Base-by-base conservation (phyloP, 2,888 invertebrate species). In the Nezara viridula region DNA sequence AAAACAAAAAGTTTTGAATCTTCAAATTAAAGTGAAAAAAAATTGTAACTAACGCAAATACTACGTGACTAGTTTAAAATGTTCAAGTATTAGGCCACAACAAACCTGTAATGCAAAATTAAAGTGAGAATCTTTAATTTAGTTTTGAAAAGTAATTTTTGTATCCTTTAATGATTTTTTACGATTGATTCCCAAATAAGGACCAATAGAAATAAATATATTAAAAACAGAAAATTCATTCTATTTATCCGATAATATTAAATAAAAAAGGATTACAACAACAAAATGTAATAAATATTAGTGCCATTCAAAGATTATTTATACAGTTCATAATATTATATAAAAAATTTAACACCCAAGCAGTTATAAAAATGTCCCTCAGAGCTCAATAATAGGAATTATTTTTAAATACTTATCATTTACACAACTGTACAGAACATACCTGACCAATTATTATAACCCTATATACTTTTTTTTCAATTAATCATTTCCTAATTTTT, bases 301-400 rank as follows among this genome's bases (percentile, higher is more conserved):
- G 81, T 44, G 81, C 81, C 81, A 37, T 81, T 81, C 44, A 81
- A 81, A n/a, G 32, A 37, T 44, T 81, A 44, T 44, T 81, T 44
- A 81, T 81, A 81, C 81, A 81, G 44, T 81, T 32, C 44, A 81
- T 81, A n/a, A 81, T 81, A 44, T 24, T n/a, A 44, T 81, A 81
- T 81, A 73, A 73, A 73, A 73, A 73, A 73, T 73, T 73, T 73
- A 73, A 73, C 37, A 73, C 37, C 66, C 16, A 73, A 73, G 66
- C 66, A 73, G 66, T 37, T 73, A 73, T 73, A 44, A 44, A 81
- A 81, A 81, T 40, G 14, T 47, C 44, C 81, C 81, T n/a, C 24
- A 81, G 44, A 81, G 44, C n/a, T 81, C 81, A 44, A 81, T 44
- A n/a, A n/a, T 81, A 81, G 81, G 81, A 81, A 81, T 81, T 81